A percentile compares a stretch with the other conserved stretches of the same genome.
Conservation (phyloP, 2,797 vertebrate species). For the Chrosomus eos region DNA sequence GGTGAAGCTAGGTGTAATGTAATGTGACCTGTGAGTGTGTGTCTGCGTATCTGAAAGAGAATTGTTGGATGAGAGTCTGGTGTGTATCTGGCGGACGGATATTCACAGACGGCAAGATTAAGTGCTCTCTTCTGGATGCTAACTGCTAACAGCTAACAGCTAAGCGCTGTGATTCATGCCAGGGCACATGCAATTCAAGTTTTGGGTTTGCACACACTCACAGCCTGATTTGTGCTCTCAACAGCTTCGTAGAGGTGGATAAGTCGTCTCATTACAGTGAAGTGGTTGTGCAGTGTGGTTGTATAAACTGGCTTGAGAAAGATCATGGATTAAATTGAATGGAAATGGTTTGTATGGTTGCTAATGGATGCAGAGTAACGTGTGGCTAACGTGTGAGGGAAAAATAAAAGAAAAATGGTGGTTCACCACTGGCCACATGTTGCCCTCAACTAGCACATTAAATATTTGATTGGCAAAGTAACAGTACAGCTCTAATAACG, state of each 20-base stretch:
- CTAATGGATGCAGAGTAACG: background rate
- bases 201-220: background rate
- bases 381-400: background rate
- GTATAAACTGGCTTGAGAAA: background rate
- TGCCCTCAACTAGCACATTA: background rate
- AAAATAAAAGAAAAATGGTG: background rate
- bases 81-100: slow-evolving; percentile 17
- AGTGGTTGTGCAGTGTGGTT: background rate
- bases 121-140: slow-evolving; percentile 24
- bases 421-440: background rate
- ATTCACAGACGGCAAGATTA: slow-evolving; percentile 43
- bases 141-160: slow-evolving; percentile 21
- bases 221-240: background rate
- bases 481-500: background rate
- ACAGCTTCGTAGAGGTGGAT: background rate
- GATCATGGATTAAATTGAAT: background rate
- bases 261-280: too few relatives aligned
- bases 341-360: background rate
- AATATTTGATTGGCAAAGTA: slow-evolving; percentile 1
- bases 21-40: slow-evolving; percentile 9
- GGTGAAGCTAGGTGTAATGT: background rate
- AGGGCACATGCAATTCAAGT: background rate
- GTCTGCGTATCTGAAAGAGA: slow-evolving; percentile 24
- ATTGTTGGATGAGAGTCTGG: background rate
- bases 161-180: slow-evolving; percentile 34